Conservation (phyloP, 2,113 vertebrate species). For the Elgaria multicarinata region DNA sequence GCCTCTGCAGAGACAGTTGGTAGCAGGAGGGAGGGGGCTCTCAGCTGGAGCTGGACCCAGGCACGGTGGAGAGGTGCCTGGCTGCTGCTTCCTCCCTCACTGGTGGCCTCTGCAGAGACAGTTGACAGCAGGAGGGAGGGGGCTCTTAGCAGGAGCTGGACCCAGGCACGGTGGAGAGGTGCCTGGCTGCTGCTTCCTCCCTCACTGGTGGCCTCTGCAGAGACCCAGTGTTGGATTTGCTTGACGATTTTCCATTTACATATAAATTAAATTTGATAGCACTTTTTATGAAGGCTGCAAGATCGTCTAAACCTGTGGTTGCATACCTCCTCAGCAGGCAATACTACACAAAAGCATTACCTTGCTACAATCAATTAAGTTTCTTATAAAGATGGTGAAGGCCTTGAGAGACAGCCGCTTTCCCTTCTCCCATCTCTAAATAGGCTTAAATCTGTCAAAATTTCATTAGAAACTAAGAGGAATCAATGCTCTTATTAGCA, state of each 20-base stretch:
- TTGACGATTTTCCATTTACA: not conserved
- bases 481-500: constrained; percentile 45
- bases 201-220: no score
- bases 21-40: no score
- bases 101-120: no score
- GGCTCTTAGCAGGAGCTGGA: no score
- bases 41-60: no score
- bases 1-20: no score
- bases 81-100: no score
- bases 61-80: no score
- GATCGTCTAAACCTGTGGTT: not conserved
- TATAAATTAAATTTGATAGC: not conserved
- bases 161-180: no score
- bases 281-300: not conserved
- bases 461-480: constrained; percentile 37
- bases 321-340: not conserved
- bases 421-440: not conserved
- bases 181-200: no score
- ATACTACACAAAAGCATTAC: not conserved
- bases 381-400: not conserved
- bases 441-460: constrained; percentile 14
- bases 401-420: constrained; percentile 11
- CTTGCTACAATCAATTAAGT: not conserved
- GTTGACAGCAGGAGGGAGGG: no score
- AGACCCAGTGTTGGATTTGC: no score